Base-by-base conservation (phyloP, 2,888 invertebrate species). In the Eudemis profundana region DNA sequence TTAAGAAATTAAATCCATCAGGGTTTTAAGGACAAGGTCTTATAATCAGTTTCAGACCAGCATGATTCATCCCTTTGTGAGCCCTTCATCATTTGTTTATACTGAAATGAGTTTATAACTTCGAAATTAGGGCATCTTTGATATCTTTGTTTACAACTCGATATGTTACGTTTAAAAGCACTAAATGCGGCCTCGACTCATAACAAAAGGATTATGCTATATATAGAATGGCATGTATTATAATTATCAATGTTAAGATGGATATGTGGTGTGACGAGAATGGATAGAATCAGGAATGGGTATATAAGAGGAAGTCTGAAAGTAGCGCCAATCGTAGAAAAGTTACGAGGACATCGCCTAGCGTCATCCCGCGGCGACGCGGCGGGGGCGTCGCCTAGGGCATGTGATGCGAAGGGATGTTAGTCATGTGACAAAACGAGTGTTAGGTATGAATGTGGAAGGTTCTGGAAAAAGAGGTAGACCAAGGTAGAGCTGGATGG, bases 91-190 rank as follows among this genome's bases (percentile, higher is more conserved):
- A 8, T 44, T 44, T 44, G 60, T 49, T 40, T 47, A 21, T 23
- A 40, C 27, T 4, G 23, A 49, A 49, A 23, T 44, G 12, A 14
- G 61, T 49, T 49, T 56, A 54, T 27, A 27, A 23, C 54, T 54
- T 21, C 14, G 27, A 38, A 56, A 47, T 8, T 12, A 63, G 49
- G 49, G 12, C 62, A 56, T 27, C 54, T 49, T 40, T 49, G 38
- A 40, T 40, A 40, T 56, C 56, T 63, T 63, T 63, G 54, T 63
- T 63, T 63, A 63, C 12, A 47, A 14, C n/a, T 29, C 27, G 4
- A n/a, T 33, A n/a, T 40, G 15, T 59, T 47, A 23, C 46, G 21
- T 12, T 56, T n/a, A 0, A 5, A 3, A 17, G 1, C 33, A 33
- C 33, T 56, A 23, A 17, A 42, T 42, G 40, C 23, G 23, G 15